A percentile compares a stretch with the other conserved stretches of the same genome.
These are phyloP conservation scores for Euglossa dilemma DNA, from an alignment of 1,140 invertebrate species.

Conservation along the genomic window DNA sequence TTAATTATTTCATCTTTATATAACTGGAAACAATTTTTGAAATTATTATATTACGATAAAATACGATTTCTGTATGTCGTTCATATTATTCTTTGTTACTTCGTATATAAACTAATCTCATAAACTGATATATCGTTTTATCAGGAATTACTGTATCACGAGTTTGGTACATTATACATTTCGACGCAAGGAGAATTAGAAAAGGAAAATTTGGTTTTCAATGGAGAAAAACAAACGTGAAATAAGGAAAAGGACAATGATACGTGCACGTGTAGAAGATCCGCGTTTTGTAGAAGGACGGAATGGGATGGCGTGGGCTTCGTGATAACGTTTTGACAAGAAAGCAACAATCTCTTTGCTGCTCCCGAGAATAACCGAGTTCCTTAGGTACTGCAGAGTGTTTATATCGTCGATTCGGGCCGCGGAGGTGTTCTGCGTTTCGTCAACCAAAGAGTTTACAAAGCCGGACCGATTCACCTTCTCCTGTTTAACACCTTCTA, in stretches of 20 bases:
- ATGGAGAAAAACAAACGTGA: not conserved
- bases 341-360: slow-evolving; percentile 42
- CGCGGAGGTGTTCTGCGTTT: slow-evolving; percentile 66
- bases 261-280: not conserved
- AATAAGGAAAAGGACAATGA: not conserved
- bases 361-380: slow-evolving; percentile 56
- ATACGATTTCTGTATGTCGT: too few species aligned
- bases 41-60: too few species aligned
- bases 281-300: not conserved
- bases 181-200: too few species aligned
- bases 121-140: too few species aligned
- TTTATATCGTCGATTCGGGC: slow-evolving; percentile 48
- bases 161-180: too few species aligned
- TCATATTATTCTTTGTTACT: too few species aligned
- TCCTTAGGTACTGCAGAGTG: slow-evolving; percentile 43
- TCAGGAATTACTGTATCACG: too few species aligned
- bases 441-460: slow-evolving; percentile 68
- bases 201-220: too few species aligned
- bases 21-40: too few species aligned
- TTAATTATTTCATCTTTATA: too few species aligned
- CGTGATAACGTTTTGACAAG: slow-evolving; percentile 11
- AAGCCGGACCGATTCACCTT: slow-evolving; percentile 41
- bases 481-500: slow-evolving; percentile 51
- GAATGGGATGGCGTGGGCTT: too few species aligned
- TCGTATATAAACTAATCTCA: too few species aligned